These are phyloP conservation scores for Tenodera sinensis DNA, from an alignment of 2,888 invertebrate species.

Conservation along the genomic window DNA sequence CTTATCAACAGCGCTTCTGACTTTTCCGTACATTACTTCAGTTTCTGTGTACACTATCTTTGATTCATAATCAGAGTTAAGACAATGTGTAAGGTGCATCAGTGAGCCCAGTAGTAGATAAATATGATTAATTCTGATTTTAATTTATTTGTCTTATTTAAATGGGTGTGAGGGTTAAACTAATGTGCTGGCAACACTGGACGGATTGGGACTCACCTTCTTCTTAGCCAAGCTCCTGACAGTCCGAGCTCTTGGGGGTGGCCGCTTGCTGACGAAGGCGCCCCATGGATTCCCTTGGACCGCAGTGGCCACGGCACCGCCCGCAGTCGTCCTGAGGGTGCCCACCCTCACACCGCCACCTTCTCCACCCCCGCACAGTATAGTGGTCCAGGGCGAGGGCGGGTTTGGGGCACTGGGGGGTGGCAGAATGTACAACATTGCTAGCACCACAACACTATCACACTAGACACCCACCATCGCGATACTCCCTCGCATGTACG, in stretches of 20 bases:
- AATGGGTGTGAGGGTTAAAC: too few species aligned
- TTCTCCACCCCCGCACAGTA: constrained; percentile 40
- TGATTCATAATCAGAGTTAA: too few species aligned
- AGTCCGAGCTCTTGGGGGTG: neutral
- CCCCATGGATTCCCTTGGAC: constrained; percentile 7
- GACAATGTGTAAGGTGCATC: too few species aligned
- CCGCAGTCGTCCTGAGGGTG: constrained; percentile 1
- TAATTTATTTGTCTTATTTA: too few species aligned
- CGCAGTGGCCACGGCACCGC: constrained; percentile 5
- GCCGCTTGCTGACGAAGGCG: neutral
- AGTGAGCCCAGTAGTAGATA: too few species aligned
- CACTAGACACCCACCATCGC: constrained; percentile 9
- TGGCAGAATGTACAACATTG: constrained; percentile 51
- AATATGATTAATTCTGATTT: too few species aligned
- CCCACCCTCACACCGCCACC: constrained; percentile 30
- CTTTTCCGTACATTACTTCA: too few species aligned
- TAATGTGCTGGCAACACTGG: too few species aligned
- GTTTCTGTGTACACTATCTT: too few species aligned
- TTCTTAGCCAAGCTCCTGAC: neutral
- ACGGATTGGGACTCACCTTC: constrained; percentile 1
- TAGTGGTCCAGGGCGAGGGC: constrained; percentile 50
- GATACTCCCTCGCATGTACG: neutral
- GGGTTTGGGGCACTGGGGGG: constrained; percentile 50
- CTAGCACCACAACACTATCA: neutral
- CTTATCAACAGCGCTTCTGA: too few species aligned